A percentile compares a stretch with the other conserved stretches of the same genome.
Conservation (phyloP, 2,113 vertebrate species). For the Pandion haliaetus region DNA sequence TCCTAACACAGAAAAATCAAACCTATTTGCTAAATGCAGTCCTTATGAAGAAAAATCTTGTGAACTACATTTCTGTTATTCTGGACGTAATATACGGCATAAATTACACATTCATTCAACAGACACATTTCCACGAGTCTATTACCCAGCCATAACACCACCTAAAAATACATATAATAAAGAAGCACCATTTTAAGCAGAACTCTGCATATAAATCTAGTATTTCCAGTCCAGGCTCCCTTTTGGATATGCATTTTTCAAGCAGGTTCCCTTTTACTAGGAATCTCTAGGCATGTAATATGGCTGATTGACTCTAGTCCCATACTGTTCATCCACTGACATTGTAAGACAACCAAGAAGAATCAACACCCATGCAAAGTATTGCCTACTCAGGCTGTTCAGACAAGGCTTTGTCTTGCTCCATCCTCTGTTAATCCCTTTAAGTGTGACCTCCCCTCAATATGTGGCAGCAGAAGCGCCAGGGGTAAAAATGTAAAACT, state of each 20-base stretch:
- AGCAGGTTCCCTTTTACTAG: not conserved
- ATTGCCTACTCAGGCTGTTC: not conserved
- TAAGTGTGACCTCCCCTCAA: not conserved
- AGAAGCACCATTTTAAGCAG: not conserved
- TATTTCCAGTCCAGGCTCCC: not conserved
- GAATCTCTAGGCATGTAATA: not conserved
- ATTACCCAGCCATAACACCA: not conserved
- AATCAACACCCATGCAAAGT: not conserved
- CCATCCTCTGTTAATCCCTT: not conserved
- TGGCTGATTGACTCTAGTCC: not conserved
- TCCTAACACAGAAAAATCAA: not conserved
- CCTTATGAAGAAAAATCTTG: not conserved
- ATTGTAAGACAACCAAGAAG: not conserved
- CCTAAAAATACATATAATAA: not conserved
- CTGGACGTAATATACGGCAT: not conserved
- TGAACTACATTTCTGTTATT: not conserved
- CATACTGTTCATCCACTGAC: not conserved
- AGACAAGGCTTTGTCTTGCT: not conserved
- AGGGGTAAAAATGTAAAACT: not conserved
- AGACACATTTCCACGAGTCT: not conserved
- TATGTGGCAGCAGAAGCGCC: not conserved
- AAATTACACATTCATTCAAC: not conserved
- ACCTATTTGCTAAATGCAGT: not conserved
- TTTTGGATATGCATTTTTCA: not conserved
- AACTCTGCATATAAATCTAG: not conserved